A percentile compares a stretch with the other conserved stretches of the same genome.
phyloP scores from a whole-genome alignment of 2,113 vertebrate genomes.

The Otis tarda region DNA sequence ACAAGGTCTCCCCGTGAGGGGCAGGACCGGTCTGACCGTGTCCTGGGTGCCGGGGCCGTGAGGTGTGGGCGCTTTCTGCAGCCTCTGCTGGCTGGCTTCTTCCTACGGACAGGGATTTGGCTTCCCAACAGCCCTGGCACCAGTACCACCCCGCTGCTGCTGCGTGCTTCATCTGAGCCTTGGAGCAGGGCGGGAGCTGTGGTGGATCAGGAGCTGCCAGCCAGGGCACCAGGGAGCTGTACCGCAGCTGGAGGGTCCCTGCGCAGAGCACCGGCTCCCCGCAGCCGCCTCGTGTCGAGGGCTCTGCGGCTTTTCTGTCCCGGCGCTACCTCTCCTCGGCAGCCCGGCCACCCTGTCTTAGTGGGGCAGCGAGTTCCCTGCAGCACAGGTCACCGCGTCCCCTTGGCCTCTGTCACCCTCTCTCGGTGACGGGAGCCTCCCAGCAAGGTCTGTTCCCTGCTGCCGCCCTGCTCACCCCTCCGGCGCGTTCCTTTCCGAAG shows the following conservation, averaged over 20 bases:
- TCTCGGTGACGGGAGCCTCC: background rate
- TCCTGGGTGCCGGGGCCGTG: accelerated
- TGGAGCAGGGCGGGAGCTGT: background rate
- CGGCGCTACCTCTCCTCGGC: background rate
- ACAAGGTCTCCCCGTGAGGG: background rate
- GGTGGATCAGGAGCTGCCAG: background rate
- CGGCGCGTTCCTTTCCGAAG: background rate
- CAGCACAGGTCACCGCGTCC: background rate
- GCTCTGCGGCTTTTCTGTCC: background rate
- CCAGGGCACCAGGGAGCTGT: background rate
- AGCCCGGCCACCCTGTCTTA: too few relatives aligned
- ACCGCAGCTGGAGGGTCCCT: background rate
- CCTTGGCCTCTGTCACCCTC: background rate
- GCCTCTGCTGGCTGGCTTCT: background rate
- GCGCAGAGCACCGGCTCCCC: accelerated
- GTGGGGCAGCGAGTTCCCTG: background rate
- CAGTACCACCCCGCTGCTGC: background rate
- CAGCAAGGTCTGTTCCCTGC: slow-evolving; percentile 11
- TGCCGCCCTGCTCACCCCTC: background rate
- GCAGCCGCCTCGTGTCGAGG: background rate
- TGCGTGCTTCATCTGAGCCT: background rate
- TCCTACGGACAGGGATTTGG: background rate
- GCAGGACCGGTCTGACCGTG: background rate
- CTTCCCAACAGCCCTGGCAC: background rate
- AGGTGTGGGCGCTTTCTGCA: background rate